A percentile compares a stretch with the other conserved stretches of the same genome.
These are phyloP conservation scores for Vidua macroura DNA, from an alignment of 2,113 vertebrate species.

Conservation along the genomic window DNA sequence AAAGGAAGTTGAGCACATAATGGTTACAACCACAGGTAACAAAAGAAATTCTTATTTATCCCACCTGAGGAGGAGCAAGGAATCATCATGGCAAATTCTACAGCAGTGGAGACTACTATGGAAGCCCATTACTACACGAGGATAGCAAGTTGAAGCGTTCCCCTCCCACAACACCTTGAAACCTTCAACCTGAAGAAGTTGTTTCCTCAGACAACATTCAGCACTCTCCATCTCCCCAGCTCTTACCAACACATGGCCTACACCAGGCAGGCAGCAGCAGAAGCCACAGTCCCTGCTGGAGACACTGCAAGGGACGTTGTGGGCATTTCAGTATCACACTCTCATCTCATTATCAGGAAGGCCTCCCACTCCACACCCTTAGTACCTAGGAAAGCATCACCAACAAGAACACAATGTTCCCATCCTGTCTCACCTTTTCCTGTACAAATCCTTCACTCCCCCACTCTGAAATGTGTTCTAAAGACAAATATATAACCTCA, in stretches of 20 bases:
- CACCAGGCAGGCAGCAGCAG: not conserved
- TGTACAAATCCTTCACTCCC: no score
- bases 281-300: not conserved
- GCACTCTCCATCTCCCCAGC: not conserved
- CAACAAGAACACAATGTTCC: not conserved
- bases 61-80: not conserved
- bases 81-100: not conserved
- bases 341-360: not conserved
- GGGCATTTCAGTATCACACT: not conserved
- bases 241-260: not conserved
- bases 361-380: no score
- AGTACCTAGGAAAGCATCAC: not conserved
- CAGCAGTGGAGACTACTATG: no score
- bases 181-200: not conserved
- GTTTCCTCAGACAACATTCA: not conserved
- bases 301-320: not conserved
- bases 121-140: not conserved
- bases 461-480: fast-evolving
- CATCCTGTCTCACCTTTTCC: not conserved
- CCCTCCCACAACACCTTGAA: not conserved
- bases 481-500: not conserved
- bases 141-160: fast-evolving
- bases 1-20: not conserved
- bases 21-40: not conserved
- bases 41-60: not conserved